phyloP scores from a whole-genome alignment of 2,888 invertebrate species.

The Onthophagus sagittarius region DNA sequence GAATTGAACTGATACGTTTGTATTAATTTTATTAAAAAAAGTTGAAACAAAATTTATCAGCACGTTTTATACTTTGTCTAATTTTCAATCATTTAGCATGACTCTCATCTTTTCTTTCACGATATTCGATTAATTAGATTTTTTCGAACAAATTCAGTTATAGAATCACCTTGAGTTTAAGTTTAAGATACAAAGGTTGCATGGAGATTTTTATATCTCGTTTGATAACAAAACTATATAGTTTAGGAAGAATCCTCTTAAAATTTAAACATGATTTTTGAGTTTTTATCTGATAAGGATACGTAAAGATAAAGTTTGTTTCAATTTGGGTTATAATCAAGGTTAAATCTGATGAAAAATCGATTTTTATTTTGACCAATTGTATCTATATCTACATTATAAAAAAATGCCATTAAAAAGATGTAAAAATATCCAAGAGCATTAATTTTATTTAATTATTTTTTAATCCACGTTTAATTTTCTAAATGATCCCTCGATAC shows the following conservation, averaged over 20 bases:
- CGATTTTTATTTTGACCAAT: background rate
- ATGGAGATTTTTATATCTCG: too few relatives aligned
- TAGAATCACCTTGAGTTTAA: too few relatives aligned
- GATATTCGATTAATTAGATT: too few relatives aligned
- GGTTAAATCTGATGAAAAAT: background rate
- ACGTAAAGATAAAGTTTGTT: background rate
- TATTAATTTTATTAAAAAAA: background rate
- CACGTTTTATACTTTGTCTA: too few relatives aligned
- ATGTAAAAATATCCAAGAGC: background rate
- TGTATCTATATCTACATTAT: background rate
- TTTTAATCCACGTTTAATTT: conserved; percentile 29
- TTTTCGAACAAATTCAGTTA: too few relatives aligned
- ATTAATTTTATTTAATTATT: background rate
- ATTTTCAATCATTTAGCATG: too few relatives aligned
- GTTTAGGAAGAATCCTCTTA: too few relatives aligned
- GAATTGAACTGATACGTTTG: background rate
- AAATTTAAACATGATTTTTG: too few relatives aligned
- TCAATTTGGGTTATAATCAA: background rate
- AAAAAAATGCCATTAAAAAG: background rate
- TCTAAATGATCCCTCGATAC: conserved; percentile 48
- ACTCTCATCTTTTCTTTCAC: too few relatives aligned
- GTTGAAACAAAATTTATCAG: too few relatives aligned
- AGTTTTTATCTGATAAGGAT: background rate
- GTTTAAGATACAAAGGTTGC: too few relatives aligned
- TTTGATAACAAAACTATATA: too few relatives aligned